A percentile compares a stretch with the other conserved stretches of the same genome.
Evolutionary conservation across 2,888 invertebrate species (phyloP).

Genomic region (Alitta virens): DNA sequence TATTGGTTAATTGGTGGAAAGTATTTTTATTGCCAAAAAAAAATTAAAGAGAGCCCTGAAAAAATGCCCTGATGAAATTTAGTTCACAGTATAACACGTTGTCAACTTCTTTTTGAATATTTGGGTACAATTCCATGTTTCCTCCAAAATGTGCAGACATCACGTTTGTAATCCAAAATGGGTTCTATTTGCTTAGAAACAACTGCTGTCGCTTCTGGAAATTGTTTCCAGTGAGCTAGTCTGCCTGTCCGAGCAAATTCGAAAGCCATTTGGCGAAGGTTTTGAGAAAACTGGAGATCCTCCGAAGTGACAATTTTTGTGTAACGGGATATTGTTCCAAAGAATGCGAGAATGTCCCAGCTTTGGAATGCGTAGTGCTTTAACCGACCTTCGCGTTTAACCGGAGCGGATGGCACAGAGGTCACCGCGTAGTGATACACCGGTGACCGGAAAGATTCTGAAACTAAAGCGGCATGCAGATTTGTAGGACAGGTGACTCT

Average conservation of each 20-base stretch:
- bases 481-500: slow-evolving; percentile 42
- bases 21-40: no score
- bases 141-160: no score
- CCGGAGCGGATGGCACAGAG: neutral
- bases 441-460: slow-evolving; percentile 7
- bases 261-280: neutral
- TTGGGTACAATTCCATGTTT: no score
- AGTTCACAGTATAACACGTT: no score
- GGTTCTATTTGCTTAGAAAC: slow-evolving; percentile 1
- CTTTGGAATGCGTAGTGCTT: slow-evolving; percentile 23
- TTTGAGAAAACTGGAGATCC: slow-evolving; percentile 1
- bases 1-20: no score
- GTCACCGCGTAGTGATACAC: slow-evolving; percentile 22
- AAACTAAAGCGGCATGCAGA: slow-evolving; percentile 10
- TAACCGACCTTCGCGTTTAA: neutral
- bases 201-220: slow-evolving; percentile 7
- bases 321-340: slow-evolving; percentile 10
- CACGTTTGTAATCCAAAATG: no score
- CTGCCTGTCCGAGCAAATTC: slow-evolving; percentile 3
- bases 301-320: neutral
- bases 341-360: slow-evolving; percentile 22
- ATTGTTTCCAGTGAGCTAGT: slow-evolving; percentile 5
- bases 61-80: no score
- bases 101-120: no score
- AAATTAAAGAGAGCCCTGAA: no score